phyloP scores from a whole-genome alignment of 2,113 vertebrate genomes.

The Myiozetetes cayanensis region DNA sequence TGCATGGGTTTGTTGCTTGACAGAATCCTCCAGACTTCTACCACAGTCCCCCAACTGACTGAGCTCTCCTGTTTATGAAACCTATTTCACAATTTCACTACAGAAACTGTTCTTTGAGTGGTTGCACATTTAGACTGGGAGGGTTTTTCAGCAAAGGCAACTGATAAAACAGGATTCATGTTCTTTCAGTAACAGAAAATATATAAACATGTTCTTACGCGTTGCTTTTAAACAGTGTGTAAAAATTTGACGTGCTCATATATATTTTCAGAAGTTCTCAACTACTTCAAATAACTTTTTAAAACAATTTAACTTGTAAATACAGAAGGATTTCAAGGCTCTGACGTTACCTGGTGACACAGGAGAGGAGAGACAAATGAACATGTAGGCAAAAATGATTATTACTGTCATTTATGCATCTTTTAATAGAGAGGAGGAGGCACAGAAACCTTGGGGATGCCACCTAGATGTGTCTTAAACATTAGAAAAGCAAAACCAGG shows the following conservation, averaged over 20 bases:
- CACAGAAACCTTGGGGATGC: conserved; percentile 1
- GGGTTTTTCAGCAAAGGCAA: neutral
- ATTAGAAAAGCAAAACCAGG: neutral
- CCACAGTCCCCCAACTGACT: neutral
- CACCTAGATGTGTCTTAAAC: conserved; percentile 32
- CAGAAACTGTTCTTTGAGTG: neutral
- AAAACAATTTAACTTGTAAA: neutral
- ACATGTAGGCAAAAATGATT: neutral
- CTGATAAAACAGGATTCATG: fast-evolving
- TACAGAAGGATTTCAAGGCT: neutral
- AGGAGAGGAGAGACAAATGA: neutral
- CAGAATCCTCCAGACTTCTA: neutral
- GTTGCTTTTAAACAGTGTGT: neutral
- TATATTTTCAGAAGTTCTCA: neutral
- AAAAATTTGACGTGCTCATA: neutral
- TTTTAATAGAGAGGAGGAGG: neutral
- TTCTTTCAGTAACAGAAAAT: neutral
- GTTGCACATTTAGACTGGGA: neutral
- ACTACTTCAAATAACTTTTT: neutral
- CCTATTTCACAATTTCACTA: neutral
- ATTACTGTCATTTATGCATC: conserved; percentile 10
- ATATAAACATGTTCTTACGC: neutral
- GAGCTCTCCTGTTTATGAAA: neutral
- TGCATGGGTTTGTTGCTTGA: neutral
- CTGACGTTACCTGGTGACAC: neutral